phyloP scores from a whole-genome alignment of 2,888 invertebrate genomes.

The Drosophila rubida region DNA sequence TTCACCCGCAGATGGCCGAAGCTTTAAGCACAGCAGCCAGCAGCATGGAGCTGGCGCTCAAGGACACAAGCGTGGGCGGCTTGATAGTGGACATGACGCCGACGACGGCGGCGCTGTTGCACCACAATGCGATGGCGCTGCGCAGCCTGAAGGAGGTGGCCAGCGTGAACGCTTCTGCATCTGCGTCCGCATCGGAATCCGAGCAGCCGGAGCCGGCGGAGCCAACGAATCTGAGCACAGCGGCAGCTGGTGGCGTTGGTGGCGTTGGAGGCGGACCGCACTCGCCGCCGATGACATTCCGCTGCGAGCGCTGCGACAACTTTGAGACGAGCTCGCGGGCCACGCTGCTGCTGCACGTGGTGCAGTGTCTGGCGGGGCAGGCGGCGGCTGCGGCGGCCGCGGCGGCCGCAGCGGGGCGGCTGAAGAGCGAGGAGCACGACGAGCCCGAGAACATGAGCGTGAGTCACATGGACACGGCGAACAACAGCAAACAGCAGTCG shows the following conservation, averaged over 20 bases:
- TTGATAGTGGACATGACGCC: constrained; percentile 81
- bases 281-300: constrained; percentile 80
- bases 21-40: constrained; percentile 76
- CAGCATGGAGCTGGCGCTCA: constrained; percentile 81
- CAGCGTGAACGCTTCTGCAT: constrained; percentile 36
- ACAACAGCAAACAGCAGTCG: neutral
- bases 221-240: constrained; percentile 77
- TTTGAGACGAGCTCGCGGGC: constrained; percentile 92
- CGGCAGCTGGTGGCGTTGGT: neutral
- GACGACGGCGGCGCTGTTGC: constrained; percentile 77
- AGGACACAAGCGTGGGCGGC: constrained; percentile 67
- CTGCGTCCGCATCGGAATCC: constrained; percentile 60
- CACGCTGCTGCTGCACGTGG: constrained; percentile 91
- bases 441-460: constrained; percentile 84
- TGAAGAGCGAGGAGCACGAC: constrained; percentile 84
- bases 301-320: constrained; percentile 92
- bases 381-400: constrained; percentile 51
- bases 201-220: constrained; percentile 56
- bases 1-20: constrained; percentile 84
- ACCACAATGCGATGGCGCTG: constrained; percentile 78
- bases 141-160: constrained; percentile 79
- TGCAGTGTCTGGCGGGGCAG: constrained; percentile 86
- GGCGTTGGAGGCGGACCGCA: constrained; percentile 34
- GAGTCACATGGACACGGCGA: constrained; percentile 79
- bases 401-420: constrained; percentile 53